Conservation (phyloP, 2,888 invertebrate species). For the Ormyrus pomaceus region DNA sequence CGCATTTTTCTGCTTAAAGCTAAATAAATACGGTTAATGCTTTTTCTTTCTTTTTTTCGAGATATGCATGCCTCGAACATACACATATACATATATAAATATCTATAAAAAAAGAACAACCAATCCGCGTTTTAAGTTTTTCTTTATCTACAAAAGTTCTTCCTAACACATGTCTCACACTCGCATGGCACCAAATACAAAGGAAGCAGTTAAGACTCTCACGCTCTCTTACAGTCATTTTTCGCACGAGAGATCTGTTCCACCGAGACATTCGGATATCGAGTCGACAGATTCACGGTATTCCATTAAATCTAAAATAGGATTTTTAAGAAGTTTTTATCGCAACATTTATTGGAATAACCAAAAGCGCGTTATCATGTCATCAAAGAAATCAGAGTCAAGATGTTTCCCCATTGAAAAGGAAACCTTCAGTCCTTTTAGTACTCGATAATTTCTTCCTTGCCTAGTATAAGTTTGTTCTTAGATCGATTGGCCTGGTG, state of each 20-base stretch:
- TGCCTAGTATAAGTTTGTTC: background rate
- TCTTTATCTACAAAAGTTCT: slow-evolving; percentile 42
- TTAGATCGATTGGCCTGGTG: slow-evolving; percentile 60
- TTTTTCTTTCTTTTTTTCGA: slow-evolving; percentile 22
- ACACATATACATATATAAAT: slow-evolving; percentile 14
- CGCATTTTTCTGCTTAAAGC: slow-evolving; percentile 26
- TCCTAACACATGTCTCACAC: background rate
- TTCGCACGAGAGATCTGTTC: background rate
- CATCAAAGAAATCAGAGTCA: background rate
- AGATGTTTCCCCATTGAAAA: background rate
- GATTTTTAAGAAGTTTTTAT: background rate
- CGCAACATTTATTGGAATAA: background rate
- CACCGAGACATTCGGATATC: too few species aligned
- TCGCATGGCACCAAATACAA: slow-evolving; percentile 30
- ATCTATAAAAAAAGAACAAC: slow-evolving; percentile 37
- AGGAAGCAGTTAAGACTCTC: slow-evolving; percentile 34
- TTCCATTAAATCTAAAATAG: background rate
- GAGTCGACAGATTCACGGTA: too few species aligned
- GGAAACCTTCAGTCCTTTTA: slow-evolving; percentile 39
- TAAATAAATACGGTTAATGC: slow-evolving; percentile 37
- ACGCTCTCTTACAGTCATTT: slow-evolving; percentile 19
- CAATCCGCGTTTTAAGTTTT: slow-evolving; percentile 16
- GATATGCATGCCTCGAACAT: slow-evolving; percentile 13
- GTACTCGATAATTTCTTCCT: slow-evolving; percentile 1
- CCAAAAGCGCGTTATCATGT: background rate